Conservation (phyloP, 2,113 vertebrate species). For the Aspiorhynchus laticeps region DNA sequence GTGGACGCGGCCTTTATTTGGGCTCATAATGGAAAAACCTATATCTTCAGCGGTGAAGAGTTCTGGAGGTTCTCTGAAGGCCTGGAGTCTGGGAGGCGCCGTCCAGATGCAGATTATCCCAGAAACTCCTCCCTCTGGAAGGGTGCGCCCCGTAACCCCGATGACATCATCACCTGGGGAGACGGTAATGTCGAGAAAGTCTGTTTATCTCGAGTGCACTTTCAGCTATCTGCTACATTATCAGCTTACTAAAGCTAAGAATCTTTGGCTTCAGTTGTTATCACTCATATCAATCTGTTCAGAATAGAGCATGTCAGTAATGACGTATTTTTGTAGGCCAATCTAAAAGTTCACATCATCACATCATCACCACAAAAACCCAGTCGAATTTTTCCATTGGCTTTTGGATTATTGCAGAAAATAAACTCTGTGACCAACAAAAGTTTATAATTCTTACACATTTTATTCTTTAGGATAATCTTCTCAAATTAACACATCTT, state of each 20-base stretch:
- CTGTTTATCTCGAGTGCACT: neutral
- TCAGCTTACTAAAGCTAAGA: no score
- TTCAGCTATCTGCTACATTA: no score
- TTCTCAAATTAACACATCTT: no score
- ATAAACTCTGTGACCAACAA: no score
- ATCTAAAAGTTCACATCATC: no score
- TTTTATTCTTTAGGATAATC: no score
- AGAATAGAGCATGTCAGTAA: neutral
- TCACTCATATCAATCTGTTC: neutral
- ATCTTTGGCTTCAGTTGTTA: no score
- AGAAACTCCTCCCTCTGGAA: conserved; percentile 77
- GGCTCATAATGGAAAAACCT: conserved; percentile 87
- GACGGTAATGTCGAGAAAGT: conserved; percentile 63
- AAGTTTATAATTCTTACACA: no score
- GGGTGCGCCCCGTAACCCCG: conserved; percentile 77
- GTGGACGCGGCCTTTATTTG: conserved; percentile 86
- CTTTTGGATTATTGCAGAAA: no score
- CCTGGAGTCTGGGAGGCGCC: neutral
- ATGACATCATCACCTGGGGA: conserved; percentile 82
- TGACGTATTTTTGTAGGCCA: no score
- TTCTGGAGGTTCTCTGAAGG: conserved; percentile 87
- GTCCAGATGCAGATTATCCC: conserved; percentile 77
- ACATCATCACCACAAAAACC: no score
- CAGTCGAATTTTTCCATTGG: no score
- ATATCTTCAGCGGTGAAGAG: conserved; percentile 76